phyloP scores from a whole-genome alignment of 2,797 vertebrate genomes.

The Lophotriccus pileatus region DNA sequence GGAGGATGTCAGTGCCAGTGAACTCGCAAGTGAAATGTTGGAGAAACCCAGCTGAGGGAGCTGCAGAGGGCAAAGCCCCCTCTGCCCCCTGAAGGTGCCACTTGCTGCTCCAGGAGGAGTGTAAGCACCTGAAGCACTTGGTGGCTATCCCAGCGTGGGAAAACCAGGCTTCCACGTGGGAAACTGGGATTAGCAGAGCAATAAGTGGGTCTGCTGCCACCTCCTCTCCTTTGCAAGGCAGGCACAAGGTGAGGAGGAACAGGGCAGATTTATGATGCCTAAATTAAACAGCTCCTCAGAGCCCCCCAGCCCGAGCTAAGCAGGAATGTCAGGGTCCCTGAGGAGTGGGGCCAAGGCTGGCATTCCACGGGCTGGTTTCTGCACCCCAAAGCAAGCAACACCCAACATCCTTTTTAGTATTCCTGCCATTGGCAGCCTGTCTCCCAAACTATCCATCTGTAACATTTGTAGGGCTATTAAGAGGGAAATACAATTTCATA shows the following conservation, averaged over 20 bases:
- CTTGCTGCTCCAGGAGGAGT: fast-evolving
- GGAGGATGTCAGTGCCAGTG: fast-evolving
- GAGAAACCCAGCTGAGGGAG: not conserved
- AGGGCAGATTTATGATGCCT: not conserved
- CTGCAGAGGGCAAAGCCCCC: not conserved
- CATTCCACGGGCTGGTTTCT: not conserved
- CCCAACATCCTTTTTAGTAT: not conserved
- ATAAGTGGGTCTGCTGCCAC: not conserved
- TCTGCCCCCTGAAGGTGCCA: not conserved
- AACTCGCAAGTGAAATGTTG: fast-evolving
- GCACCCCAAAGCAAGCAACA: not conserved
- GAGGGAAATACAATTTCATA: constrained; percentile 75
- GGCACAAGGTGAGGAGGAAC: not conserved
- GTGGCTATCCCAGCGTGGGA: fast-evolving
- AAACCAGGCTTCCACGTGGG: not conserved
- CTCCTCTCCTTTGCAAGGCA: not conserved
- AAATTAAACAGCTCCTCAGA: not conserved
- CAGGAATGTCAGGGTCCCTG: fast-evolving
- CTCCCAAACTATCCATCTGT: constrained; percentile 55
- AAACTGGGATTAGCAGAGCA: not conserved
- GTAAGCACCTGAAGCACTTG: not conserved
- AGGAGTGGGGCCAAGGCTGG: not conserved
- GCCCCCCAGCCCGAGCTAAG: not conserved
- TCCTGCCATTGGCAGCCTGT: not conserved
- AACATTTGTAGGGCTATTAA: constrained; percentile 68